Evolutionary conservation across 1,140 invertebrate species (phyloP), one percentile per base, ranked within the genome.

Genomic region (Drosophila mojavensis): DNA sequence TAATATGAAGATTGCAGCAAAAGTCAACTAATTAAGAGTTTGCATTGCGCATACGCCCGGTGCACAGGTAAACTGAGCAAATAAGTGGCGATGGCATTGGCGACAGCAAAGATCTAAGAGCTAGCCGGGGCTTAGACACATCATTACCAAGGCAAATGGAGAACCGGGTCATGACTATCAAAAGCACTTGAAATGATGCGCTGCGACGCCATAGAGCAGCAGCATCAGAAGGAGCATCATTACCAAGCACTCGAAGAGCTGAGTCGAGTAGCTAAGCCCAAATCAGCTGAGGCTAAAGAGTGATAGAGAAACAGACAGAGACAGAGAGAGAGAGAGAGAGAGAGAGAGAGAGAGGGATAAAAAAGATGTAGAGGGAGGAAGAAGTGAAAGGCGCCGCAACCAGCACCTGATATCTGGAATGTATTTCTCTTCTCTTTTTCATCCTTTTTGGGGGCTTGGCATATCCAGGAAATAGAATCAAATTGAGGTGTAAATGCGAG

Each of bases 401-500:
- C 30, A 33, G 6, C 33, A 67, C 20, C 70, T 67, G 56, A 73
- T 73, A 66, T 45, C 63, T 45, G 41, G 28, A n/a, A 50, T 47
- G 39, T 39, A 60, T 61, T 55, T 5, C 15, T 54, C 20, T 13
- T 20, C 7, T 24, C 17, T 26, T 50, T 11, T 50, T 28, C 13
- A 26, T 30, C 10, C 26, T 53, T 53, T 51, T 63, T 63, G 43
- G n/a, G 45, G 64, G 53, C 77, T 67, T 53, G 61, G 10, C 75
- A 61, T 59, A 68, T 53, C 50, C 59, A 80, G 84, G 73, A 88
- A 88, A 88, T 88, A 79, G 83, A 88, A 88, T 88, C 83, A 88
- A 88, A 88, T 88, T 88, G 79, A 88, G 83, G 83, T 88, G 83
- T 83, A 88, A 88, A 88, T 86, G 83, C 79, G 79, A 82, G 72